Evolutionary conservation across 2,888 invertebrate species (phyloP).

Genomic region (Chelonus formosanus): DNA sequence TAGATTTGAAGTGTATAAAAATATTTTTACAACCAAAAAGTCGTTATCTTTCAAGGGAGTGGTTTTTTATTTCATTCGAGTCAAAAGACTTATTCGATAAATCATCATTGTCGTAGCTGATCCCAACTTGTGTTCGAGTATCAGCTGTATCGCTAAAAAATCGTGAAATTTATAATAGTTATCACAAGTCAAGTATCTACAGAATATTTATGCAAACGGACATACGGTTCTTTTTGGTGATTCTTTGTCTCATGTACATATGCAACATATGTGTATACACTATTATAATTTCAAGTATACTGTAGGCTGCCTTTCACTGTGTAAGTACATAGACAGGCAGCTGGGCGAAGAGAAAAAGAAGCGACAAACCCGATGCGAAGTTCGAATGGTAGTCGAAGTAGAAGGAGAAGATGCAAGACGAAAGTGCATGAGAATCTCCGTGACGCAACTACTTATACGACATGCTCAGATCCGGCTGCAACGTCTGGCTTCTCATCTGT

Average conservation of each 20-base stretch:
- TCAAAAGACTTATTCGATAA: no score
- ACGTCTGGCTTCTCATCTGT: constrained; percentile 53
- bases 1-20: no score
- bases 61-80: no score
- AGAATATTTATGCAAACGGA: constrained; percentile 49
- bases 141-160: no score
- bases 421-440: constrained; percentile 16
- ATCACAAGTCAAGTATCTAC: constrained; percentile 45
- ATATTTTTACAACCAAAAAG: no score
- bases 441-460: constrained; percentile 27
- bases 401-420: constrained; percentile 13
- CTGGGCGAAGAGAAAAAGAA: constrained; percentile 1
- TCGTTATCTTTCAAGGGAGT: background rate
- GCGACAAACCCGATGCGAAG: constrained; percentile 21
- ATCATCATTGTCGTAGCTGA: no score
- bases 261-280: constrained; percentile 27
- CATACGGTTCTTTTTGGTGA: constrained; percentile 45
- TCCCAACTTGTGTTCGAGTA: no score
- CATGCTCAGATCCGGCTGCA: constrained; percentile 24
- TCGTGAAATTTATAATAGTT: constrained; percentile 27
- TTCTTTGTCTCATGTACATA: constrained; percentile 48
- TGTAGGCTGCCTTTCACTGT: no score
- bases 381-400: constrained; percentile 9
- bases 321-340: constrained; percentile 25
- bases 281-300: constrained; percentile 2